Evolutionary conservation across 2,797 vertebrate genomes (phyloP).

Genomic region (Acrossocheilus fasciatus): DNA sequence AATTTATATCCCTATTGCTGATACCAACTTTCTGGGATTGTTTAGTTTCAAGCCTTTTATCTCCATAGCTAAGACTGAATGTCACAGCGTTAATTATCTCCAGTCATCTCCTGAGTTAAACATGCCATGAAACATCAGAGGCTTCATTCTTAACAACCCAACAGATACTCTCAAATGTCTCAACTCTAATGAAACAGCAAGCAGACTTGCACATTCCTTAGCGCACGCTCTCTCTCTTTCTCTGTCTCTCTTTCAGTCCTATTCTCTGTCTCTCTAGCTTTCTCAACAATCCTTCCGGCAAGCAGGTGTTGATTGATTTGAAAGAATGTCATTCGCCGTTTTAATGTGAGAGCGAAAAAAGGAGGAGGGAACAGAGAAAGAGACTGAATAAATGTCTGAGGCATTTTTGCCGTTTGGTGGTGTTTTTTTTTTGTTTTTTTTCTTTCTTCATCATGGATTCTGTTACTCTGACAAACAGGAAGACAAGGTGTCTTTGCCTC

Average conservation of each 20-base stretch:
- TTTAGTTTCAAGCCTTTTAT: conserved; percentile 39
- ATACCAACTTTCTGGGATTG: conserved; percentile 26
- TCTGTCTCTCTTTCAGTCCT: conserved; percentile 30
- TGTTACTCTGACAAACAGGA: conserved; percentile 66
- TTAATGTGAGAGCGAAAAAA: conserved; percentile 58
- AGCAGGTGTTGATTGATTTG: conserved; percentile 71
- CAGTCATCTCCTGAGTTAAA: conserved; percentile 46
- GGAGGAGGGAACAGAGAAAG: conserved; percentile 28
- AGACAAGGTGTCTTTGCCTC: conserved; percentile 65
- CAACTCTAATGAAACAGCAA: conserved; percentile 61
- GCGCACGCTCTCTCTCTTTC: conserved; percentile 3
- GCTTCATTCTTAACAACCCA: conserved; percentile 49
- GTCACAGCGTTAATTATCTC: conserved; percentile 33
- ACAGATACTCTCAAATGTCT: conserved; percentile 53
- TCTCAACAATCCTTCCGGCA: conserved; percentile 58
- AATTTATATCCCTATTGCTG: conserved; percentile 7
- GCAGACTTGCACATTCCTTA: conserved; percentile 49
- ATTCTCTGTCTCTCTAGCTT: conserved; percentile 34
- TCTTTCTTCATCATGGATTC: conserved; percentile 54
- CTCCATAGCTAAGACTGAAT: conserved; percentile 30
- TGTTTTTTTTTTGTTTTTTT: conserved; percentile 29
- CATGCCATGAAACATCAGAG: conserved; percentile 47
- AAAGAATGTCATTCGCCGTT: conserved; percentile 62
- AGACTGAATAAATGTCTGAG: conserved; percentile 44
- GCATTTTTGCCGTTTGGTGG: conserved; percentile 36